These are phyloP conservation scores for Napeogenes inachia DNA, from an alignment of 2,888 invertebrate genomes.

Conservation along the genomic window DNA sequence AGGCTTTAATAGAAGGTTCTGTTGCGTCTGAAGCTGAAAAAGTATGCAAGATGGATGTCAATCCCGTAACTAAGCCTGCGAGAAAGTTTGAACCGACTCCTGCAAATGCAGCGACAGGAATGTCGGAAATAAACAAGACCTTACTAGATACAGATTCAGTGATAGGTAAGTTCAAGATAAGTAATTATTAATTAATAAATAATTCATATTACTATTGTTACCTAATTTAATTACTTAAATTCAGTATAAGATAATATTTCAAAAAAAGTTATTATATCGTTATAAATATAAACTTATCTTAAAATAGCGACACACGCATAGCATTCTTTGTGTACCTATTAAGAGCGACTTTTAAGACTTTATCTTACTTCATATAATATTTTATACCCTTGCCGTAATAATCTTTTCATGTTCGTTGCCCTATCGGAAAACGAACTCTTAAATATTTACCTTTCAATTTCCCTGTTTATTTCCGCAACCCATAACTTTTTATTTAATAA, in stretches of 20 bases:
- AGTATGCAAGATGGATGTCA: constrained; percentile 86
- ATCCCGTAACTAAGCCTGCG: constrained; percentile 89
- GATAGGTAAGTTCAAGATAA: constrained; percentile 77
- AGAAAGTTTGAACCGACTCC: constrained; percentile 83
- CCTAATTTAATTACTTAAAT: too few relatives aligned
- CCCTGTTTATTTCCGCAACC: constrained; percentile 17
- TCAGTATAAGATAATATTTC: too few relatives aligned
- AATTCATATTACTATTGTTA: too few relatives aligned
- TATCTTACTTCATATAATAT: constrained; percentile 18
- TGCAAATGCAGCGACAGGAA: constrained; percentile 83
- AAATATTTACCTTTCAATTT: constrained; percentile 29
- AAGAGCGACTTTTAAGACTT: constrained; percentile 9
- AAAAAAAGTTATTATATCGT: too few relatives aligned
- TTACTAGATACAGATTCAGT: constrained; percentile 85
- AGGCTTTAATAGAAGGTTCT: constrained; percentile 83
- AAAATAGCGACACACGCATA: not conserved
- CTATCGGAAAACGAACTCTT: constrained; percentile 24
- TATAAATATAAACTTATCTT: too few relatives aligned
- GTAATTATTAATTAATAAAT: not conserved
- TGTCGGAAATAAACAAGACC: constrained; percentile 87
- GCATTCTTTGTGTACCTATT: constrained; percentile 7
- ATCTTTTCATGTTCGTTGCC: constrained; percentile 23
- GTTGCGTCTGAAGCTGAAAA: constrained; percentile 88
- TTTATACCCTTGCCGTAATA: constrained; percentile 25
- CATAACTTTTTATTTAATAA: constrained; percentile 22